Evolutionary conservation across 1,140 invertebrate species (phyloP).

Genomic region (Bombus superbus): DNA sequence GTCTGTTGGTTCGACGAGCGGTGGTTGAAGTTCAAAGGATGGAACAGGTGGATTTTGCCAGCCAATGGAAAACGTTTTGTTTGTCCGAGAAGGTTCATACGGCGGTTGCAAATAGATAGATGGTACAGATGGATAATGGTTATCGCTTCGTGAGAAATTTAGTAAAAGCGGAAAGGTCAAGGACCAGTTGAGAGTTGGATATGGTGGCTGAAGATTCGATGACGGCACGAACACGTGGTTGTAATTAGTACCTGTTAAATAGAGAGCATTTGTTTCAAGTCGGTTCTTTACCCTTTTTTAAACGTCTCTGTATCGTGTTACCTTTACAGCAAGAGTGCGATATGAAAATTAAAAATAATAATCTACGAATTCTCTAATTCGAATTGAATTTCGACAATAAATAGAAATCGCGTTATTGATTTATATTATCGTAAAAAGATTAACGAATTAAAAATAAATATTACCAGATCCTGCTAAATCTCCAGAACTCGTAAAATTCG

Average conservation of each 20-base stretch:
- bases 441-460: background rate
- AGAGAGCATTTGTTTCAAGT: background rate
- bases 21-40: background rate
- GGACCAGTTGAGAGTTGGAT: background rate
- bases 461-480: slow-evolving; percentile 31
- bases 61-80: background rate
- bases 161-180: background rate
- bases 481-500: too few species aligned
- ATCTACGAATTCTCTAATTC: too few species aligned
- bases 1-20: background rate
- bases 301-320: too few species aligned
- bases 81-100: background rate
- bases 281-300: too few species aligned
- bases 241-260: slow-evolving; percentile 9
- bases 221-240: background rate
- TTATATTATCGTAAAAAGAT: background rate
- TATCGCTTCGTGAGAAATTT: background rate
- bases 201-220: background rate
- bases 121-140: background rate
- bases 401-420: background rate
- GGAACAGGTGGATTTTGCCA: slow-evolving; percentile 10
- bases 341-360: too few species aligned
- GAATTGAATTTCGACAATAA: too few species aligned
- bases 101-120: background rate
- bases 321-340: too few species aligned